Evolutionary conservation across 2,888 invertebrate species (phyloP), one percentile per base, ranked within the genome.

Genomic region (Entomobrya multifasciata): DNA sequence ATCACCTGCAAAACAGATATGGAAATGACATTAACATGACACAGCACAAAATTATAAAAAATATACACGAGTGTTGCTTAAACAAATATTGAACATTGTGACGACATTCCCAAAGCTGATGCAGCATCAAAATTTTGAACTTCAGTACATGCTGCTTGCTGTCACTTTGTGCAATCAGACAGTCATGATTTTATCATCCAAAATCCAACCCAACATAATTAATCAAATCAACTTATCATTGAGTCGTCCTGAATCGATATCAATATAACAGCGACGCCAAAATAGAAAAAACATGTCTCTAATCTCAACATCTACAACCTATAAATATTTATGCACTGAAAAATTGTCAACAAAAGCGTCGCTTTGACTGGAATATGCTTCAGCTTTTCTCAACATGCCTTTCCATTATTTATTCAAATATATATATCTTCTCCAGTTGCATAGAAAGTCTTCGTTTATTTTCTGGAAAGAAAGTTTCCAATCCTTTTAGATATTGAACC

Each of bases 141-240:
- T 55, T 17, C 22, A 55, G 20, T 20, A 17, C 22, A 60, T 27
- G 60, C n/a, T n/a, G n/a, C n/a, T 60, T 27, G 25, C 25, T 27
- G 60, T 60, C 60, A 27, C 27, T 60, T 60, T 27, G n/a, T 60
- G 60, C 27, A 60, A 60, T 60, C 60, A 10, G 1, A 15, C 27
- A 27, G 60, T 60, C 60, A 60, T 27, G 60, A 25, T n/a, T n/a
- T 60, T 60, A 60, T 60, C 60, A 27, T 27, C 25, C 27, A 60
- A 60, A n/a, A n/a, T n/a, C n/a, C n/a, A n/a, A n/a, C n/a, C n/a
- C 60, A 27, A 15, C 13, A 27, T 60, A 60, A 60, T 60, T 60
- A 60, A 60, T 60, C 27, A 60, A 60, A 60, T 60, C 60, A 60
- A 60, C 5, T 27, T 13, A 13, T 27, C 11, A 3, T 60, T 15